Evolutionary conservation across 2,113 vertebrate species (phyloP).

Genomic region (Falco punctatus): DNA sequence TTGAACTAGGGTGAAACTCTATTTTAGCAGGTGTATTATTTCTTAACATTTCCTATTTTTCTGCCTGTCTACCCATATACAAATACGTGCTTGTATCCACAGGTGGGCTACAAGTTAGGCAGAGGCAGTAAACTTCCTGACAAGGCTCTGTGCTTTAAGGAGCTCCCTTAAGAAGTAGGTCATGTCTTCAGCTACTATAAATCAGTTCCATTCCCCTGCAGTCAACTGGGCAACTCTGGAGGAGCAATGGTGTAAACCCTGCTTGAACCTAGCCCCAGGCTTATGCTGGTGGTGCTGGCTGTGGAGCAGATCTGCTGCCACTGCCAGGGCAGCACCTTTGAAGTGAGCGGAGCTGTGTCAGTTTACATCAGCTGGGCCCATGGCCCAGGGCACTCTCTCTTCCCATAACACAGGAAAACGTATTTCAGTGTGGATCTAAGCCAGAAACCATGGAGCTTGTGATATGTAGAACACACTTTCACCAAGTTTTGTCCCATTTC

Average conservation of each 20-base stretch:
- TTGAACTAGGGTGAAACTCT: background rate
- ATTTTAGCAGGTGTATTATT: background rate
- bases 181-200: background rate
- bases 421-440: background rate
- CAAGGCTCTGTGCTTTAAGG: background rate
- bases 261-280: background rate
- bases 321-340: background rate
- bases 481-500: background rate
- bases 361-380: background rate
- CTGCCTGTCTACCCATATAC: background rate
- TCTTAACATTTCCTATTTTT: background rate
- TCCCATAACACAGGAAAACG: background rate
- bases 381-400: accelerated
- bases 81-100: background rate
- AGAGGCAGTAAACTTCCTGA: background rate
- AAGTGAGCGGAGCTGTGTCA: background rate
- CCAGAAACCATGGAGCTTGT: background rate
- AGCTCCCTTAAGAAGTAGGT: background rate
- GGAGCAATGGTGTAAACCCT: background rate
- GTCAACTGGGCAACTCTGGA: background rate
- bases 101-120: background rate
- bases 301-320: background rate
- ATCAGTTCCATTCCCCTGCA: too few relatives aligned
- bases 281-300: accelerated
- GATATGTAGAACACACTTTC: background rate